phyloP scores from a whole-genome alignment of 2,113 vertebrate species.

The Psittacus erithacus region DNA sequence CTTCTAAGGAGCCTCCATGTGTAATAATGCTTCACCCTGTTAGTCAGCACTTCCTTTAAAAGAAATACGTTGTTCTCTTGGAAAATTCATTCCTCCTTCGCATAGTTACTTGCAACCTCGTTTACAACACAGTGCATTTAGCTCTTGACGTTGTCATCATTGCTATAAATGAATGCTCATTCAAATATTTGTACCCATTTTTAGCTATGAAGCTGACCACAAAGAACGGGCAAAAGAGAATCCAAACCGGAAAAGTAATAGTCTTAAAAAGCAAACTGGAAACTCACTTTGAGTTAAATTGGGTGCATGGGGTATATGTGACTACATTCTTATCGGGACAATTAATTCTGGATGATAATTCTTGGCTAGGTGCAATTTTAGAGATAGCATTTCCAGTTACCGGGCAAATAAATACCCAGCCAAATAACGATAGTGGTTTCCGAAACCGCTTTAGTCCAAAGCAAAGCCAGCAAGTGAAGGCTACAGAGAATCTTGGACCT shows the following conservation, averaged over 20 bases:
- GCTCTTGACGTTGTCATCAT: not conserved
- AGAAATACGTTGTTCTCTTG: not conserved
- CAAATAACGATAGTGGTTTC: not conserved
- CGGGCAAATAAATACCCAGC: not conserved
- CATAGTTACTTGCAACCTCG: not conserved
- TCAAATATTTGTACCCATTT: not conserved
- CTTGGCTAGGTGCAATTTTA: not conserved
- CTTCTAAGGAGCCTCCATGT: not conserved
- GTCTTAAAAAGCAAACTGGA: not conserved
- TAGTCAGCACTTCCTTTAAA: not conserved
- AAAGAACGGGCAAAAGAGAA: not conserved
- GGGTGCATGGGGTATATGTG: no score
- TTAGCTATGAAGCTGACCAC: not conserved
- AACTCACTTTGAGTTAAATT: not conserved
- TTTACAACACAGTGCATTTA: not conserved
- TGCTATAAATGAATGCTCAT: slow-evolving; percentile 28
- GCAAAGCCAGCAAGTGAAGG: not conserved
- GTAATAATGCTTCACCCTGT: not conserved
- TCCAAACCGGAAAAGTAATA: not conserved
- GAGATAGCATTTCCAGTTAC: not conserved
- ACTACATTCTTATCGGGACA: not conserved
- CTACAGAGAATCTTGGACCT: not conserved
- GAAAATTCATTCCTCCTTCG: not conserved
- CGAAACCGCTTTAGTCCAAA: not conserved
- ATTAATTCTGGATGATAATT: not conserved